phyloP scores from a whole-genome alignment of 2,797 vertebrate species.

The Aselliscus stoliczkanus region DNA sequence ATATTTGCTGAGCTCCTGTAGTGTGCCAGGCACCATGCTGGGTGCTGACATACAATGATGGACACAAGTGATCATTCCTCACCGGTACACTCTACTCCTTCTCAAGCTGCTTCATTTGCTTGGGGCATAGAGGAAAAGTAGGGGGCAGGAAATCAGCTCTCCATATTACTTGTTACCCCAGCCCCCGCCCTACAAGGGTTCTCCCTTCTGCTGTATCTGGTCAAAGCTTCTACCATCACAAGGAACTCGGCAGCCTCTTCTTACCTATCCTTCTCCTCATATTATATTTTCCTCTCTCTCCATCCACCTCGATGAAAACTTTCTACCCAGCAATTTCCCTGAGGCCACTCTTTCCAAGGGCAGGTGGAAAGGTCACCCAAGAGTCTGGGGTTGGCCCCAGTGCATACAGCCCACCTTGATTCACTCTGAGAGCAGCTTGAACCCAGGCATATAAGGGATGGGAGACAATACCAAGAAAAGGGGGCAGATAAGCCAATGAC shows the following conservation, averaged over 20 bases:
- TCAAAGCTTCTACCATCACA: neutral
- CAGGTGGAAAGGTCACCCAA: neutral
- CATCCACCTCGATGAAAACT: slow-evolving; percentile 65
- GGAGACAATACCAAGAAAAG: neutral
- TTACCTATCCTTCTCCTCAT: slow-evolving; percentile 48
- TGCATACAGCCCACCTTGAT: neutral
- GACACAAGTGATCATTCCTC: neutral
- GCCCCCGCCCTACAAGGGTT: neutral
- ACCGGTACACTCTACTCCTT: neutral
- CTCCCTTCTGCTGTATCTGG: neutral
- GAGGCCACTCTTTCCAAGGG: neutral
- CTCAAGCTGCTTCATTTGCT: neutral
- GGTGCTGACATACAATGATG: neutral
- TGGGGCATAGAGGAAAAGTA: neutral
- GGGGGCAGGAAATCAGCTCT: neutral
- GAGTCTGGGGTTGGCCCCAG: too few species aligned
- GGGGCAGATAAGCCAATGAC: neutral
- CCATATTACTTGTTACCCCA: neutral
- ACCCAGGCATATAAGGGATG: neutral
- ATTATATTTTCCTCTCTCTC: slow-evolving; percentile 55
- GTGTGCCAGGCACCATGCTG: neutral
- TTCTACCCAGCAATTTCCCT: slow-evolving; percentile 25
- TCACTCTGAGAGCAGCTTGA: neutral
- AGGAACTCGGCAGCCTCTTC: neutral
- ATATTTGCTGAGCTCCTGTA: neutral